Percentiles rank a stretch among this genome's conserved stretches.
Conservation (phyloP, 2,888 invertebrate species). For the Tolmerus cingulatus region DNA sequence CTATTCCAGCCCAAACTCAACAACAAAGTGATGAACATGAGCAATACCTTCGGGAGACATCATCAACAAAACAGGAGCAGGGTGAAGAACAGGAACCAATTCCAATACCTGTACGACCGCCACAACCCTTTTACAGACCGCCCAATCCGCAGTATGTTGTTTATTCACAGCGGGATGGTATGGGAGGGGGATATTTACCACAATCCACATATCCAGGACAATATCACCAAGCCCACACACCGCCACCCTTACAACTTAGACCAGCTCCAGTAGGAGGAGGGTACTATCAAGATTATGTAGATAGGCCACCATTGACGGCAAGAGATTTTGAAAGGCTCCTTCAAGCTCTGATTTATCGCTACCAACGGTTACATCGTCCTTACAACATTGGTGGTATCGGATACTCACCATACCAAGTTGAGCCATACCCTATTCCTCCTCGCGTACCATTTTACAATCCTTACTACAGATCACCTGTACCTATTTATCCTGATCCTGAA, state of each 20-base stretch:
- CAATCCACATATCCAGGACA: conserved; percentile 55
- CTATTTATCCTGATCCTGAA: conserved; percentile 46
- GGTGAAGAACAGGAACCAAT: conserved; percentile 45
- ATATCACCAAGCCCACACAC: conserved; percentile 53
- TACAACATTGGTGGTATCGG: not conserved
- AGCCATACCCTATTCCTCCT: conserved; percentile 37
- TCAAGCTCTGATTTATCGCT: conserved; percentile 71
- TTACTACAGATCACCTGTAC: conserved; percentile 44
- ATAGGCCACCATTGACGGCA: conserved; percentile 73
- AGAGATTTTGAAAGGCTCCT: conserved; percentile 74
- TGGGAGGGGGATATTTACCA: conserved; percentile 54
- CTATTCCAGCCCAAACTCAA: conserved; percentile 50
- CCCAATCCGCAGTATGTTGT: conserved; percentile 40
- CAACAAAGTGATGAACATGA: conserved; percentile 51
- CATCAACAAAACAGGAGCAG: conserved; percentile 50
- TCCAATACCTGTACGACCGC: conserved; percentile 41
- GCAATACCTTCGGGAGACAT: conserved; percentile 54
- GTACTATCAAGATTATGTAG: conserved; percentile 67
- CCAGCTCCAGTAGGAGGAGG: not conserved
- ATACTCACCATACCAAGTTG: conserved; percentile 43
- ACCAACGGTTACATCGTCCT: conserved; percentile 67
- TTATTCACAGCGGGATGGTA: conserved; percentile 58
- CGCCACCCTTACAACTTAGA: conserved; percentile 47
- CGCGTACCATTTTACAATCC: conserved; percentile 47
- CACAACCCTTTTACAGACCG: conserved; percentile 45